A percentile compares a stretch with the other conserved stretches of the same genome.
Conservation (phyloP, 2,113 vertebrate species). For the Stigmatopora nigra region DNA sequence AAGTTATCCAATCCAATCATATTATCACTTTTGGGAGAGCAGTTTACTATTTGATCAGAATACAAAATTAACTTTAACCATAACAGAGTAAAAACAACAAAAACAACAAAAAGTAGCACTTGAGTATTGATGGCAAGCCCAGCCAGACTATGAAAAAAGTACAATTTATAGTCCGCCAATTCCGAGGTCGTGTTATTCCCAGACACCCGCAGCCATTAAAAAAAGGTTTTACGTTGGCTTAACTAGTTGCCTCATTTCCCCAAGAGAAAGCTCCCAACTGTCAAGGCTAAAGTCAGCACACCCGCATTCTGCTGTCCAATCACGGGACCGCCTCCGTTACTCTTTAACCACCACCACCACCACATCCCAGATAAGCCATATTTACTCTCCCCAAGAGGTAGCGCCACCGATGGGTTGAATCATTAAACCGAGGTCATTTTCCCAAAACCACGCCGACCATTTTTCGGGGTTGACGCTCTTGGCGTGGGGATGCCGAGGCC, state of each 20-base stretch:
- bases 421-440: conserved; percentile 50
- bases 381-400: conserved; percentile 49
- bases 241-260: neutral
- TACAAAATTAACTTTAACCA: too few species aligned
- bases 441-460: conserved; percentile 27
- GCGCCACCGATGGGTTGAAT: conserved; percentile 49
- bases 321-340: conserved; percentile 46
- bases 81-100: too few species aligned
- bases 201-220: neutral
- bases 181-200: neutral
- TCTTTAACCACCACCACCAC: conserved; percentile 51
- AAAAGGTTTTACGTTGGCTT: neutral
- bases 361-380: conserved; percentile 35
- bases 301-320: conserved; percentile 38
- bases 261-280: neutral
- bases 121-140: too few species aligned
- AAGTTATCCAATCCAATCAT: too few species aligned
- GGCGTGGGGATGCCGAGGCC: conserved; percentile 42
- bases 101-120: too few species aligned
- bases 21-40: too few species aligned
- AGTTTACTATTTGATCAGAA: too few species aligned
- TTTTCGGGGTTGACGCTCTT: conserved; percentile 19
- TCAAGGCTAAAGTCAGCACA: neutral
- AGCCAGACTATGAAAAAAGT: too few species aligned
- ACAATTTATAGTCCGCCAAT: too few species aligned